A percentile compares a stretch with the other conserved stretches of the same genome.
Evolutionary conservation across 2,113 vertebrate genomes (phyloP).

Genomic region (Cacatua alba): DNA sequence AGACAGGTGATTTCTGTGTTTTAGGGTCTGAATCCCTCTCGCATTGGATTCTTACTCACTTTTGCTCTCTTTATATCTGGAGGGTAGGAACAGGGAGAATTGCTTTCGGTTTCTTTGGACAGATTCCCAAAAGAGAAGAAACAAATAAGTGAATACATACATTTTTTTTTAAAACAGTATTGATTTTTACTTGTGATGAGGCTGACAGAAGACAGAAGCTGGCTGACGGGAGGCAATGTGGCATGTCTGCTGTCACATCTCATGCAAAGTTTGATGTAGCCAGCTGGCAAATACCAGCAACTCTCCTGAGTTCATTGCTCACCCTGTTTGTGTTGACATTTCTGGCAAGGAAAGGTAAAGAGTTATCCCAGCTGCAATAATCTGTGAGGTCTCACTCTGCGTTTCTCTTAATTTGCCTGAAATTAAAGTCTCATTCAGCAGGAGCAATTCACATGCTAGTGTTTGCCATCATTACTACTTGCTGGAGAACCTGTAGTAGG

Average conservation of each 20-base stretch:
- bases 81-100: neutral
- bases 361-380: conserved; percentile 48
- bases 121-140: neutral
- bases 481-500: neutral
- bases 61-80: neutral
- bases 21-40: neutral
- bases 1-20: neutral
- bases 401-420: neutral
- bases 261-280: neutral
- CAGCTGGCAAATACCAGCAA: conserved; percentile 36
- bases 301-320: conserved; percentile 38
- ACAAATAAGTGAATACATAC: neutral
- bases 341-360: conserved; percentile 50
- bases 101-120: neutral
- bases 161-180: neutral
- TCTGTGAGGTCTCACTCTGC: neutral
- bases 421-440: neutral
- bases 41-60: neutral
- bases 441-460: neutral
- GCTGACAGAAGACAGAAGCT: neutral
- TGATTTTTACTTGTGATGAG: neutral
- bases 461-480: fast-evolving
- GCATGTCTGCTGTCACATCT: neutral
- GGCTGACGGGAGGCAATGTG: neutral
- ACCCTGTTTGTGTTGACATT: conserved; percentile 33